These are phyloP conservation scores for Gisinianus flammeolus DNA, from an alignment of 2,888 invertebrate genomes.

Conservation along the genomic window DNA sequence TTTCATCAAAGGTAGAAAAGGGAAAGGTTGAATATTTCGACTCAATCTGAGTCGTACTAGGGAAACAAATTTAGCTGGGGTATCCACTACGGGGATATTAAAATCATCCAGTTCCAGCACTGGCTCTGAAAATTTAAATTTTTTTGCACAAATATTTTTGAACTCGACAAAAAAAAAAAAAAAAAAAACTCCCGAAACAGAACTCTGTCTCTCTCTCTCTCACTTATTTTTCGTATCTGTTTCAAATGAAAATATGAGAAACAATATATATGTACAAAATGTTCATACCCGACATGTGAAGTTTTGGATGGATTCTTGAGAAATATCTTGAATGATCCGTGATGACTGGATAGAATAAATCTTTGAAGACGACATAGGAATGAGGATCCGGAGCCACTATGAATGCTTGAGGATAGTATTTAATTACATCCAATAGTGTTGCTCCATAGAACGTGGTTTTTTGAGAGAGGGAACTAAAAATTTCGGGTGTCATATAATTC, in stretches of 20 bases:
- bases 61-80: constrained; percentile 51
- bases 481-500: constrained; percentile 74
- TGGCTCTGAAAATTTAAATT: constrained; percentile 1
- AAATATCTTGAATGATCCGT: constrained; percentile 67
- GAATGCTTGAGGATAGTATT: constrained; percentile 61
- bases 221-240: too few relatives aligned
- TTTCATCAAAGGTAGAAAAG: constrained; percentile 49
- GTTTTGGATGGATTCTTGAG: constrained; percentile 28
- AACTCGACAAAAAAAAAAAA: too few relatives aligned
- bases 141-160: too few relatives aligned
- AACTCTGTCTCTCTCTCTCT: too few relatives aligned
- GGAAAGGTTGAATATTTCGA: constrained; percentile 51
- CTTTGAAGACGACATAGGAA: constrained; percentile 80
- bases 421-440: constrained; percentile 85
- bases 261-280: too few relatives aligned
- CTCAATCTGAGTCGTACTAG: constrained; percentile 49
- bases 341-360: constrained; percentile 81
- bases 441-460: constrained; percentile 83
- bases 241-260: too few relatives aligned
- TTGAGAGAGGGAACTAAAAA: constrained; percentile 76
- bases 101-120: constrained; percentile 17
- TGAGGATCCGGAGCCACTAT: constrained; percentile 78
- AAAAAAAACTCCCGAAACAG: too few relatives aligned
- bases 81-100: constrained; percentile 49
- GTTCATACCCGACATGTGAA: constrained; percentile 2